Evolutionary conservation across 2,113 vertebrate genomes (phyloP), one percentile per base, ranked within the genome.

Genomic region (Pteruthius melanotis): DNA sequence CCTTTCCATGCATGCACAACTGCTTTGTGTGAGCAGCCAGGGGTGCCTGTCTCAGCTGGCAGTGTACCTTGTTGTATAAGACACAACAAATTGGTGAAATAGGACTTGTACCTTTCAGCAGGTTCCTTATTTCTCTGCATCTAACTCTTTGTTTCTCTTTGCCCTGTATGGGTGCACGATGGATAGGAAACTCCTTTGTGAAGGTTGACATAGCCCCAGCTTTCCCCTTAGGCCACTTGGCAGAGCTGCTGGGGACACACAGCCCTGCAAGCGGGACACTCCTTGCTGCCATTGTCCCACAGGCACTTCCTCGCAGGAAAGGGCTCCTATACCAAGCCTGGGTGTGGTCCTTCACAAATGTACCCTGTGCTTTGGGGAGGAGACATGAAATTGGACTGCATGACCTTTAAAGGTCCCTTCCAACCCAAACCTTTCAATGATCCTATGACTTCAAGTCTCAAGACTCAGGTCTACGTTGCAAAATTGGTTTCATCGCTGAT

Each of bases 331-430:
- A 8, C 53, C 50, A 3, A 23, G n/a, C 35, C 65, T 15, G 44
- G 56, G 10, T 37, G 56, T n/a, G 81, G 44, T 15, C 13, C 65
- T 61, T 33, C 66, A 17, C 4, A 10, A 37, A 40, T 2, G 33
- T n/a, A 21, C 44, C 71, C 28, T 1, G 0, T 11, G 15, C 2
- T 20, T 13, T 50, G 30, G 53, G 33, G 21, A 63, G 28, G 31
- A 70, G 42, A 44, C 33, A 26, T 53, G 11, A 20, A 64, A 45
- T 8, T 50, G 57, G 24, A 28, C 50, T 27, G 27, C 39, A 3
- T 15, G 26, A 28, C 39, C 45, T 87, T 39, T 40, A 40, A 40
- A 37, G 28, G 14, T n/a, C 49, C 13, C 37, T 52, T 44, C 26
- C 33, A 35, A 31, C 31, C 10, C 39, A 53, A 30, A 53, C 5